These are phyloP conservation scores for Brachionus manjavacas DNA, from an alignment of 1,140 invertebrate species.

Conservation along the genomic window DNA sequence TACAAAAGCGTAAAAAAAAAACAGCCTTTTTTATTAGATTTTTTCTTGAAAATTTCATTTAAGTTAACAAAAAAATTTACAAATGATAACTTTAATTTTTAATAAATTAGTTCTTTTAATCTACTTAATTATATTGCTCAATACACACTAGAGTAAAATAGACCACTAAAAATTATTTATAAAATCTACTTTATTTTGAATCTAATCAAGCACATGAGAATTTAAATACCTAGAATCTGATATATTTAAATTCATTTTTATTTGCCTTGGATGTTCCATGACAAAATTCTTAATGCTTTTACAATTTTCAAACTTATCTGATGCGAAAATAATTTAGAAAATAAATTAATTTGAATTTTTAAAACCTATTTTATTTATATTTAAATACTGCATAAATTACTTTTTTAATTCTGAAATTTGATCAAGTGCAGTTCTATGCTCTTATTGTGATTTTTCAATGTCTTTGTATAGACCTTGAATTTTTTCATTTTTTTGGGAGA, in stretches of 20 bases:
- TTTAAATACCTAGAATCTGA: neutral
- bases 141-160: too few species aligned
- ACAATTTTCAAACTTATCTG: neutral
- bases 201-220: neutral
- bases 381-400: neutral
- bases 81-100: too few species aligned
- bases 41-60: too few species aligned
- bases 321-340: too few species aligned
- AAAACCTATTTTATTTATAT: neutral
- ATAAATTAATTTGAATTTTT: neutral
- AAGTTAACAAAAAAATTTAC: too few species aligned
- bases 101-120: too few species aligned
- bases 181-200: too few species aligned
- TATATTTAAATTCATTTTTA: neutral
- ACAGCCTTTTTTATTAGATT: too few species aligned
- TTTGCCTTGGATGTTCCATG: neutral
- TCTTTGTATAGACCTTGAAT: neutral
- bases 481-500: neutral
- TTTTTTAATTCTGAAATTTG: neutral
- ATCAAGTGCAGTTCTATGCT: neutral
- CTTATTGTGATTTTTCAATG: neutral
- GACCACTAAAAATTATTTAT: too few species aligned
- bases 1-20: too few species aligned
- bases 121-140: too few species aligned
- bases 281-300: neutral